Conservation (phyloP, 2,888 invertebrate genomes). For the Reticulitermes lucifugus region DNA sequence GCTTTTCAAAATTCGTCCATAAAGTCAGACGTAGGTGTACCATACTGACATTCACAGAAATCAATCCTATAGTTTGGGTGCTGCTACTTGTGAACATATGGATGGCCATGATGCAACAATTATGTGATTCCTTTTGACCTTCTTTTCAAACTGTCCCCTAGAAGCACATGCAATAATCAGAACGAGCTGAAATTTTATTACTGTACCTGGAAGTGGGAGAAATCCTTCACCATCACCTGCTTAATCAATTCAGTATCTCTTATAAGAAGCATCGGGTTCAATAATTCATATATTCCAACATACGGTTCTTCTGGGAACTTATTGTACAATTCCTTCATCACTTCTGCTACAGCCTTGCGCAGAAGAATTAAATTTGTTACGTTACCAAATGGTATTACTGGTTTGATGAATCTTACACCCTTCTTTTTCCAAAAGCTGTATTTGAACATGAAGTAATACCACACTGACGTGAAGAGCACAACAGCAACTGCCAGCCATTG, state of each 20-base stretch:
- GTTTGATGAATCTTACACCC: slow-evolving; percentile 68
- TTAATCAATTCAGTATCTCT: slow-evolving; percentile 56
- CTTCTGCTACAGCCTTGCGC: slow-evolving; percentile 71
- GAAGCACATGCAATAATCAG: too few relatives aligned
- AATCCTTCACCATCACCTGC: slow-evolving; percentile 37
- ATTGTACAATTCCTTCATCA: slow-evolving; percentile 70
- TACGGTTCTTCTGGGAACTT: slow-evolving; percentile 59
- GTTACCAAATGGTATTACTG: slow-evolving; percentile 71
- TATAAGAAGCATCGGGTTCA: slow-evolving; percentile 59
- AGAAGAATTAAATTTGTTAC: slow-evolving; percentile 68
- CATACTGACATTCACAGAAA: too few relatives aligned
- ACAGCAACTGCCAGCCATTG: background rate
- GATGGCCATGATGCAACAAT: too few relatives aligned
- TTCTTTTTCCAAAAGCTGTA: slow-evolving; percentile 70
- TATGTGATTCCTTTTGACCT: too few relatives aligned
- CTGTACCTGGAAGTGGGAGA: slow-evolving; percentile 38
- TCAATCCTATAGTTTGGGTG: too few relatives aligned
- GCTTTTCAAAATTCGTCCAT: too few relatives aligned
- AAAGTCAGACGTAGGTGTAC: too few relatives aligned
- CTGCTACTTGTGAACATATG: too few relatives aligned
- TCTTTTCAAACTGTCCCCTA: too few relatives aligned
- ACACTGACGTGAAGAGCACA: background rate
- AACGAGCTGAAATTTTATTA: background rate
- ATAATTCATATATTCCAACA: slow-evolving; percentile 60
- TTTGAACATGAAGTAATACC: background rate